A percentile compares a stretch with the other conserved stretches of the same genome.
phyloP scores from a whole-genome alignment of 2,113 vertebrate species.

The Girardinichthys multiradiatus region DNA sequence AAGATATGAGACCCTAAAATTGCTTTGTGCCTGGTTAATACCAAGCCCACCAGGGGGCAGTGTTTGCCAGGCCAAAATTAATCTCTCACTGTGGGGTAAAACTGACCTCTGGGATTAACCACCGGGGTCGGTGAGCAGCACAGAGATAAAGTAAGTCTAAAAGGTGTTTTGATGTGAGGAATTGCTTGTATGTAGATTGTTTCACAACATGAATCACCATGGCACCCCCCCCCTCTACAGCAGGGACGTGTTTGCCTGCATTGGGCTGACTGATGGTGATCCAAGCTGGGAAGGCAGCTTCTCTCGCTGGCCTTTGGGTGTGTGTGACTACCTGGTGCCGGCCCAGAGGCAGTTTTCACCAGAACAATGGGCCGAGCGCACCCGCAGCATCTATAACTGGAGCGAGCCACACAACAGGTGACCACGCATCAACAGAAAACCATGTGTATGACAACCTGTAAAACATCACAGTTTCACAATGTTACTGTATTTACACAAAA shows the following conservation, averaged over 20 bases:
- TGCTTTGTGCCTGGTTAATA: slow-evolving; percentile 57
- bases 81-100: slow-evolving; percentile 60
- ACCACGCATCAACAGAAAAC: neutral
- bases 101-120: slow-evolving; percentile 66
- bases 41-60: slow-evolving; percentile 84
- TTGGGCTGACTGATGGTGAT: slow-evolving; percentile 93
- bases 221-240: slow-evolving; percentile 65
- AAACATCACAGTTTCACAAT: neutral
- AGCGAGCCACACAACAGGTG: slow-evolving; percentile 85
- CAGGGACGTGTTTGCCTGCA: slow-evolving; percentile 90
- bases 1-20: slow-evolving; percentile 24
- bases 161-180: slow-evolving; percentile 19
- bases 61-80: slow-evolving; percentile 80
- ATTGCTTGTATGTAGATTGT: slow-evolving; percentile 10
- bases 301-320: slow-evolving; percentile 90
- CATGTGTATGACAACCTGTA: neutral
- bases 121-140: slow-evolving; percentile 35
- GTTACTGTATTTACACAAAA: neutral
- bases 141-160: slow-evolving; percentile 7
- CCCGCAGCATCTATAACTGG: slow-evolving; percentile 92
- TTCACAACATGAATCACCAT: neutral
- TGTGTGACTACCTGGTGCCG: slow-evolving; percentile 90
- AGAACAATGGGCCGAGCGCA: slow-evolving; percentile 84
- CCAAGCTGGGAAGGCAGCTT: slow-evolving; percentile 88
- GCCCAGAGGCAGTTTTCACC: slow-evolving; percentile 83